Evolutionary conservation across 2,888 invertebrate species (phyloP).

Genomic region (Melanargia galathea): DNA sequence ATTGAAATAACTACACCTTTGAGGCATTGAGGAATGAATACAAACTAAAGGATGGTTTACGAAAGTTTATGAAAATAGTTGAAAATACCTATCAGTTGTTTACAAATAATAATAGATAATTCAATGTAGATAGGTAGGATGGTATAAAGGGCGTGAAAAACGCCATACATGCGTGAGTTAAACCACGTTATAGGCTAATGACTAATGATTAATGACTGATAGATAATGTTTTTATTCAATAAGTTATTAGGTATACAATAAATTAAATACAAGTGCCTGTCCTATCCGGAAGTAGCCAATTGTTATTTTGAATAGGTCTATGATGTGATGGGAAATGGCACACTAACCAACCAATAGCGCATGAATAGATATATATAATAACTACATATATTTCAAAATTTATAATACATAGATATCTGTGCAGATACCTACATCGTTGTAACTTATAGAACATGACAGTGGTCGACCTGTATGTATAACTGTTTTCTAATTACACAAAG

Average conservation of each 20-base stretch:
- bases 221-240: constrained; percentile 3
- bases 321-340: constrained; percentile 23
- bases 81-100: too few species aligned
- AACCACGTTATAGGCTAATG: neutral
- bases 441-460: too few species aligned
- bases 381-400: too few species aligned
- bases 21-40: too few species aligned
- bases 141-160: neutral
- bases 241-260: too few species aligned
- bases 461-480: neutral
- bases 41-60: too few species aligned
- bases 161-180: neutral
- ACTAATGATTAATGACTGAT: neutral
- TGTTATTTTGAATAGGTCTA: constrained; percentile 15
- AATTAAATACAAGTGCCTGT: neutral
- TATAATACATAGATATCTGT: too few species aligned
- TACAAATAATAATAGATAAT: too few species aligned
- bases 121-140: too few species aligned
- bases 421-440: too few species aligned
- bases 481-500: constrained; percentile 31
- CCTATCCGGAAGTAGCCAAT: constrained; percentile 14
- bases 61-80: too few species aligned
- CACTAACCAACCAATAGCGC: neutral
- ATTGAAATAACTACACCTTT: neutral
- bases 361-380: too few species aligned